Evolutionary conservation across 2,888 invertebrate genomes (phyloP), one percentile per base, ranked within the genome.

Genomic region (Danaus chrysippus): DNA sequence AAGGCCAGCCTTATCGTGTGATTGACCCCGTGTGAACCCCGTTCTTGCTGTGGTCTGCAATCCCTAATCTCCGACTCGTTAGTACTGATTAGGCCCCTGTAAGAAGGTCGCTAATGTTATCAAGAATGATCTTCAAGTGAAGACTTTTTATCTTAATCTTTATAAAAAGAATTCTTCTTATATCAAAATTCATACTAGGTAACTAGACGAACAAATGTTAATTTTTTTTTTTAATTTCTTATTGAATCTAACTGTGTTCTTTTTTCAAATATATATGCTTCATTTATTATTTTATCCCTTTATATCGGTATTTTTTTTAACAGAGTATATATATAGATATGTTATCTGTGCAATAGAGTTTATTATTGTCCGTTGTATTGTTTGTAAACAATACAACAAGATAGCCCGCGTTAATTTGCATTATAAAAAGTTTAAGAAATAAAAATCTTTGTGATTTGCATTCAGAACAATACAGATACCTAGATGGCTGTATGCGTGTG

Each of bases 1-100:
- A 87, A 87, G 87, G 87, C 78, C 82, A 76, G 62, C 66, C 73
- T 73, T 79, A 79, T 82, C 82, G 79, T 76, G 70, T 71, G 63
- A 66, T 71, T 82, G 83, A 83, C 82, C 84, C 78, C 82, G 79
- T 78, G 79, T 77, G 79, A 79, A 79, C 81, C 69, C 75, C 58
- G 68, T 63, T 58, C 60, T 61, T 55, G 64, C 62, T 59, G 56
- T 62, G 65, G 64, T 59, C 59, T 66, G 61, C 44, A 61, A 49
- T 61, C 56, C 64, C 66, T 64, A 67, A 70, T 70, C 67, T 67
- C 63, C 58, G 61, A 56, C 69, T 81, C 73, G 65, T 68, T 68
- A 70, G 63, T 57, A 63, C 58, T 65, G 64, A 70, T 75, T 75
- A 74, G 73, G 65, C 69, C 64, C 65, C 59, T 65, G 63, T 66